A percentile compares a stretch with the other conserved stretches of the same genome.
Evolutionary conservation across 2,113 vertebrate genomes (phyloP).

Genomic region (Alligator sinensis): DNA sequence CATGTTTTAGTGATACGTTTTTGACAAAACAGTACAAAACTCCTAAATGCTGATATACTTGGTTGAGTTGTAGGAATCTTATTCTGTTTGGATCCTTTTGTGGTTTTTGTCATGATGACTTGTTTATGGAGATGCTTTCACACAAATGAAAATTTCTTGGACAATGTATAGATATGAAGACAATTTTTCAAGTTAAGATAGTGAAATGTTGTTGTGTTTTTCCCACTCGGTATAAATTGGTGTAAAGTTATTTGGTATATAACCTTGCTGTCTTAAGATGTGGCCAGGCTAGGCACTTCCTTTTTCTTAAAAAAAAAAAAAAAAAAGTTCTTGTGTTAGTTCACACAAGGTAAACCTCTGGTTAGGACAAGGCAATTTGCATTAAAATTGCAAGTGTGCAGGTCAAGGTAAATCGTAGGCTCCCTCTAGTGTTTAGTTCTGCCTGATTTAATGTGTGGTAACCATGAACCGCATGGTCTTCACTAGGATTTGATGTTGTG

Average conservation of each 20-base stretch:
- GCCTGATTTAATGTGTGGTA: background rate
- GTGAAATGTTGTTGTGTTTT: rapidly evolving
- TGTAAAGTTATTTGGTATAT: background rate
- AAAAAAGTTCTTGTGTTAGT: conserved; percentile 9
- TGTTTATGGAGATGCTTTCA: rapidly evolving
- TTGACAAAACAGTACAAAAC: too few species aligned
- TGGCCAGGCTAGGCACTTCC: background rate
- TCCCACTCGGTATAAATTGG: background rate
- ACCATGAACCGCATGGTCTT: background rate
- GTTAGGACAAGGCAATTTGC: background rate
- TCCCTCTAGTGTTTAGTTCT: background rate
- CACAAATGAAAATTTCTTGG: rapidly evolving
- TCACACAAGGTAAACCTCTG: background rate
- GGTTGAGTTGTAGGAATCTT: background rate
- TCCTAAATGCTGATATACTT: background rate
- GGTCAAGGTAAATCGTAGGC: conserved; percentile 8
- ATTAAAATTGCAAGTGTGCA: background rate
- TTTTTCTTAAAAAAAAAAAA: background rate
- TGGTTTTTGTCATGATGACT: background rate
- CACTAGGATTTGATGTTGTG: background rate
- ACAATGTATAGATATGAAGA: background rate
- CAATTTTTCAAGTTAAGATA: background rate
- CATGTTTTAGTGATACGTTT: background rate
- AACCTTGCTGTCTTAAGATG: background rate
- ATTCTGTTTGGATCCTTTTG: background rate